Evolutionary conservation across 1,140 invertebrate genomes (phyloP).

Genomic region (Temnothorax longispinosus): DNA sequence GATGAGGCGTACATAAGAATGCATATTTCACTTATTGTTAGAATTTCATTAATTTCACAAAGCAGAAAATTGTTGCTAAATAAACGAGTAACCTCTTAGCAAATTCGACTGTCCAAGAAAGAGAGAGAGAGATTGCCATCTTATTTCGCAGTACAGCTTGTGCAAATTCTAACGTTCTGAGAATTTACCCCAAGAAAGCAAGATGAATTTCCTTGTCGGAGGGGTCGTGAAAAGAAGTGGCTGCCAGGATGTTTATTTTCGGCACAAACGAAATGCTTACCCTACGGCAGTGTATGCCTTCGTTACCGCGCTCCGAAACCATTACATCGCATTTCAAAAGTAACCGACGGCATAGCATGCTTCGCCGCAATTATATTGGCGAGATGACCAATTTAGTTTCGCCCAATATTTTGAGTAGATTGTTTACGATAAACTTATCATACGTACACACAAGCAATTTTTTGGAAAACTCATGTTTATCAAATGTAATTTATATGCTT

Average conservation of each 20-base stretch:
- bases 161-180: slow-evolving; percentile 37
- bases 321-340: slow-evolving; percentile 25
- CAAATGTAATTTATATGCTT: neutral
- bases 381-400: neutral
- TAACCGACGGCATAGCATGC: neutral
- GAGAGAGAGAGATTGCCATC: slow-evolving; percentile 1
- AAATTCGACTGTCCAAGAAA: neutral
- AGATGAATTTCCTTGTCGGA: slow-evolving; percentile 30
- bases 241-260: slow-evolving; percentile 66
- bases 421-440: neutral
- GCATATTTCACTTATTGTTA: neutral
- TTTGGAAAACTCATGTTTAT: neutral
- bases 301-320: slow-evolving; percentile 30
- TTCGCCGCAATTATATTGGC: neutral
- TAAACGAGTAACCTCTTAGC: neutral
- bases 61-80: neutral
- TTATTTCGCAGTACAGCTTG: neutral
- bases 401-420: neutral
- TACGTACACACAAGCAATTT: neutral
- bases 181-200: slow-evolving; percentile 3
- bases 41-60: neutral
- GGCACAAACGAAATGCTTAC: slow-evolving; percentile 41
- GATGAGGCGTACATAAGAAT: neutral
- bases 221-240: slow-evolving; percentile 55
- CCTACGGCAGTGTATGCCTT: slow-evolving; percentile 30